Evolutionary conservation across 2,113 vertebrate genomes (phyloP).

Genomic region (Spheniscus mendiculus): DNA sequence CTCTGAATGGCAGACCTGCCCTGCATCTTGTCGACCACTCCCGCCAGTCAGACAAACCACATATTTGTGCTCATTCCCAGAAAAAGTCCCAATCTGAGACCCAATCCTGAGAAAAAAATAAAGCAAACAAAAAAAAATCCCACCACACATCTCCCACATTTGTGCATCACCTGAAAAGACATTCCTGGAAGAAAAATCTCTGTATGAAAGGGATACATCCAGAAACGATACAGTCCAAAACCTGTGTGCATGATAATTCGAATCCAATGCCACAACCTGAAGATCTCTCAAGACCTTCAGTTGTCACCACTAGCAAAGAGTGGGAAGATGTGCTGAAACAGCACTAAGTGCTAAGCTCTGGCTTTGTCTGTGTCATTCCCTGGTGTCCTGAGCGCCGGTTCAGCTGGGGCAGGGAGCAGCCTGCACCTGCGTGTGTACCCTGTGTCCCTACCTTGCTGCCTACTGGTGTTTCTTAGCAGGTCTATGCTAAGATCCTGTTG

Average conservation of each 20-base stretch:
- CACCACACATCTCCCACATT: not conserved
- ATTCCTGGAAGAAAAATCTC: not conserved
- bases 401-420: not conserved
- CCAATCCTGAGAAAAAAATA: not conserved
- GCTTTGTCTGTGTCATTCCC: not conserved
- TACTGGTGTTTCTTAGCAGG: not conserved
- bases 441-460: not conserved
- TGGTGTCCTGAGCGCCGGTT: not conserved
- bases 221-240: not conserved
- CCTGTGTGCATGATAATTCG: fast-evolving
- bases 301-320: not conserved
- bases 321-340: not conserved
- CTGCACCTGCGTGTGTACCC: fast-evolving
- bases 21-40: not conserved
- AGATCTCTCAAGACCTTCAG: not conserved
- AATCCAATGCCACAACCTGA: not conserved
- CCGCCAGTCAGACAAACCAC: fast-evolving
- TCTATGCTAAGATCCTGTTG: not conserved
- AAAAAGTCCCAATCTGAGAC: not conserved
- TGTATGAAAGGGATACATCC: not conserved
- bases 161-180: not conserved
- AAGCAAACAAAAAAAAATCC: not conserved
- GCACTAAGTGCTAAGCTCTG: not conserved
- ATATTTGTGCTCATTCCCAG: not conserved
- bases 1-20: not conserved